These are phyloP conservation scores for Drosophila ananassae DNA, from an alignment of 1,140 invertebrate species.

Conservation along the genomic window DNA sequence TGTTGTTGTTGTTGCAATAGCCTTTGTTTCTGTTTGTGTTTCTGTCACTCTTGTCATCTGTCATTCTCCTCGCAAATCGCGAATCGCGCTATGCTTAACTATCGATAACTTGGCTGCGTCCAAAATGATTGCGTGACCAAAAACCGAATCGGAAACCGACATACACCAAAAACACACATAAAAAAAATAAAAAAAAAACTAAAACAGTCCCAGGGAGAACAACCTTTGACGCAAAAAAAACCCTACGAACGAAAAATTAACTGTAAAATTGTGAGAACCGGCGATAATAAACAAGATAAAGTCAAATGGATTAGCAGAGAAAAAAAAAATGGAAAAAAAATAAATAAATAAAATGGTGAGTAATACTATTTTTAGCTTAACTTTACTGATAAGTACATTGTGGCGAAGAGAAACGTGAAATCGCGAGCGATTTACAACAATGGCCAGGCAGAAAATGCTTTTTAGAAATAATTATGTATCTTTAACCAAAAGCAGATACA, in stretches of 20 bases:
- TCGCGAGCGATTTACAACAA: conserved; percentile 79
- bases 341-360: conserved; percentile 24
- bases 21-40: conserved; percentile 34
- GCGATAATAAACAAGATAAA: conserved; percentile 18
- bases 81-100: conserved; percentile 60
- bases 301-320: conserved; percentile 38
- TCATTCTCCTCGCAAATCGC: conserved; percentile 58
- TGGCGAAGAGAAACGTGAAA: conserved; percentile 60
- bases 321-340: neutral
- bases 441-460: conserved; percentile 82
- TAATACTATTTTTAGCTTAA: conserved; percentile 14
- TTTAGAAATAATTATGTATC: conserved; percentile 84
- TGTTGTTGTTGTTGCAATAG: neutral
- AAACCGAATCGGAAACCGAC: conserved; percentile 17
- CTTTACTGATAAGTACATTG: conserved; percentile 2
- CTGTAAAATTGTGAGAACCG: conserved; percentile 38
- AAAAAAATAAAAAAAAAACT: no score
- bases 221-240: conserved; percentile 3
- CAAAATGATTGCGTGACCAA: conserved; percentile 52
- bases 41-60: conserved; percentile 64
- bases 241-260: conserved; percentile 17
- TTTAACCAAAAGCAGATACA: conserved; percentile 77
- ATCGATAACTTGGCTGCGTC: conserved; percentile 56
- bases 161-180: conserved; percentile 11
- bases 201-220: neutral